Base-by-base conservation (phyloP, 2,888 invertebrate genomes). In the Phrixothrix hirtus region DNA sequence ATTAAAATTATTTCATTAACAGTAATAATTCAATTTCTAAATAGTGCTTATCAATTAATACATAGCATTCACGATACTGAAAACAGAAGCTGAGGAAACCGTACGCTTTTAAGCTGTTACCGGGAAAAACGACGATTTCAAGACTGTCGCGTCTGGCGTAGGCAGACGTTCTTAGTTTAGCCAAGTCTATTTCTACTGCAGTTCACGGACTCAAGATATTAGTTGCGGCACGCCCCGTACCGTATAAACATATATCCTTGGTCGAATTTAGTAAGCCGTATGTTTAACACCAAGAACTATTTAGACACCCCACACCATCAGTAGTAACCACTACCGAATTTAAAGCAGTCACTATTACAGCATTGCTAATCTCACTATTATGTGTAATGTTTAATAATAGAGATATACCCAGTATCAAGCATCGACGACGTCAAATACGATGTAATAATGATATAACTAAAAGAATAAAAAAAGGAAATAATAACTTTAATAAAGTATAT, bases 171-270 rank as follows among this genome's bases (percentile, higher is more conserved):
- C 57, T 56, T 52, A 48, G 46, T 45, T 44, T 32, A 51, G 49
- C 57, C 52, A 57, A 53, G 52, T 57, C 53, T 53, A 57, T 57
- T 57, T 57, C 57, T 53, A 57, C 57, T 44, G 41, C 51, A 43
- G 55, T 51, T 51, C 42, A 55, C 45, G 41, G 50, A 55, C 54
- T 54, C 56, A 43, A 50, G 45, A 57, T 43, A 46, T 53, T 45
- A 44, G 36, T 29, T 43, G 16, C 27, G 45, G 39, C 52, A 53
- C 53, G 53, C 52, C 56, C 51, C 48, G 53, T 34, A 31, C 49
- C 57, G 57, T 53, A 49, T 49, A 53, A 53, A 48, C 57, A 53
- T 44, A n/a, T n/a, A 56, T 38, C 41, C 55, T 55, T 55, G 36
- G 16, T 45, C 25, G 31, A 45, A 45, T 41, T 35, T 44, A 29